Evolutionary conservation across 2,113 vertebrate genomes (phyloP).

Genomic region (Dermatemys mawii): DNA sequence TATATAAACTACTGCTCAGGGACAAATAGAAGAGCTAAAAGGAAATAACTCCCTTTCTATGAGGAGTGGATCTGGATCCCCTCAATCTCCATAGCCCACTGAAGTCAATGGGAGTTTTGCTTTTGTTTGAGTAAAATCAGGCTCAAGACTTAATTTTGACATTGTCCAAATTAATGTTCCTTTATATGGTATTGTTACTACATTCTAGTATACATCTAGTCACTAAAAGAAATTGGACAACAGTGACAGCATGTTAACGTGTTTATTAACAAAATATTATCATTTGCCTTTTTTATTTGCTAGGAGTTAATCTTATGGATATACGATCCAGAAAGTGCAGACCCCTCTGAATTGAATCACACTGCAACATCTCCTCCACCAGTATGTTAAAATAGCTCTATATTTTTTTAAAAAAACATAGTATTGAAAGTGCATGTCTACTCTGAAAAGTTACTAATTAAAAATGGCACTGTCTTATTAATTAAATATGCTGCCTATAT

Average conservation of each 20-base stretch:
- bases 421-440: background rate
- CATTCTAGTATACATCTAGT: background rate
- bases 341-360: background rate
- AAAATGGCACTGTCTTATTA: background rate
- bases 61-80: background rate
- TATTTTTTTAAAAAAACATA: background rate
- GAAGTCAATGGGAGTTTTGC: background rate
- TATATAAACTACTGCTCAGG: background rate
- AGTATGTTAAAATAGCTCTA: background rate
- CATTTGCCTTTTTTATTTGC: background rate
- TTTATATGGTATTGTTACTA: background rate
- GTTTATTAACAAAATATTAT: background rate
- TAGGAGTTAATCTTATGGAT: conserved; percentile 19
- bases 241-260: background rate
- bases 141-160: background rate
- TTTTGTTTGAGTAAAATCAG: background rate
- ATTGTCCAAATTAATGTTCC: background rate
- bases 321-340: conserved; percentile 55
- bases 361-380: background rate
- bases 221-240: background rate
- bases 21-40: background rate
- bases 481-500: background rate
- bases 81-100: background rate
- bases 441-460: background rate
- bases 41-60: background rate